phyloP scores from a whole-genome alignment of 1,140 invertebrate species.

The Pogonomyrmex californicus region DNA sequence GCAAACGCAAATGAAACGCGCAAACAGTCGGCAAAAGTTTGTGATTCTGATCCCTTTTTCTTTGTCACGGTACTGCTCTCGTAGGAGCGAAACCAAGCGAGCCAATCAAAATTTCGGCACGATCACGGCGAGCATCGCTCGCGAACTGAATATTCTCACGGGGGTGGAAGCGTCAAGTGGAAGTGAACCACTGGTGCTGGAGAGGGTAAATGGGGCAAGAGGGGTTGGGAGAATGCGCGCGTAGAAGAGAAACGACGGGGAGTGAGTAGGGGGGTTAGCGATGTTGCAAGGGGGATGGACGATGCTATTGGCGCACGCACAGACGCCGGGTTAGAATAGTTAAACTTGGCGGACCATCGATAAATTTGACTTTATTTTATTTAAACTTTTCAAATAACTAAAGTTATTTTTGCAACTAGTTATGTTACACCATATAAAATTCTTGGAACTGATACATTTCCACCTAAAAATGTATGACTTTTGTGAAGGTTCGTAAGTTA shows the following conservation, averaged over 20 bases:
- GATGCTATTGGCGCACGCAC: conserved; percentile 75
- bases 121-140: conserved; percentile 77
- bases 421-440: not conserved
- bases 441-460: not conserved
- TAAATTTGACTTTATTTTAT: conserved; percentile 52
- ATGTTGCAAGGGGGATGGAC: conserved; percentile 67
- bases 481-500: not conserved
- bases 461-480: not conserved
- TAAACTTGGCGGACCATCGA: conserved; percentile 72
- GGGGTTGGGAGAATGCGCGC: conserved; percentile 72
- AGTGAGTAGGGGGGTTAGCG: not conserved
- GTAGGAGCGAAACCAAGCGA: not conserved
- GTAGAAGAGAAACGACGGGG: conserved; percentile 42
- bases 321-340: conserved; percentile 74
- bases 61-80: not conserved
- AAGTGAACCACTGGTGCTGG: conserved; percentile 64
- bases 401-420: not conserved
- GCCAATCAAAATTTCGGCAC: conserved; percentile 68
- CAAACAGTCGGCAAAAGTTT: not conserved
- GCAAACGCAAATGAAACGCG: conserved; percentile 3
- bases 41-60: not conserved
- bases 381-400: not conserved
- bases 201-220: conserved; percentile 71
- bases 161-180: conserved; percentile 69
- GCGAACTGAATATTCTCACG: conserved; percentile 78